Conservation (phyloP, 2,113 vertebrate species). For the Callochromis pleurospilus region DNA sequence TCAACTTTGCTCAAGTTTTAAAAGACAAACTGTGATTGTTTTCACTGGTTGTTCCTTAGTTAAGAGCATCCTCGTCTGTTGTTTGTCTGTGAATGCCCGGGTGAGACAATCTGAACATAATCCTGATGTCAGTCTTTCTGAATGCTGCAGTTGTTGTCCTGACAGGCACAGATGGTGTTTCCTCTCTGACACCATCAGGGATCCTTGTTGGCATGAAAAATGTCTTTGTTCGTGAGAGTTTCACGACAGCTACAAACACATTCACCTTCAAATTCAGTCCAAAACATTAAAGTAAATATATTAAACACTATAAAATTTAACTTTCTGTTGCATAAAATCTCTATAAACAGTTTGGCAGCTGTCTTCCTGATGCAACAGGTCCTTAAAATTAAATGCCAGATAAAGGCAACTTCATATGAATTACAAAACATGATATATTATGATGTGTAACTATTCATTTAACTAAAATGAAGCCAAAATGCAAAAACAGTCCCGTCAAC, state of each 20-base stretch:
- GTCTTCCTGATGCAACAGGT: background rate
- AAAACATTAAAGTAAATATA: background rate
- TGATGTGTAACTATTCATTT: rapidly evolving
- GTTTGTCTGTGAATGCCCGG: background rate
- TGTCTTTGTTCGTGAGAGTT: background rate
- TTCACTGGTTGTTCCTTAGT: background rate
- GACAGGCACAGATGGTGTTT: slow-evolving; percentile 12
- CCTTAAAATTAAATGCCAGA: background rate
- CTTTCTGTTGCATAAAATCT: background rate
- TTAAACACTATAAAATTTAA: background rate
- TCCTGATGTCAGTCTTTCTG: background rate
- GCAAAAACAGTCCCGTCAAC: rapidly evolving
- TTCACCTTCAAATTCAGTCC: background rate
- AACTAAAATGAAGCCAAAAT: background rate
- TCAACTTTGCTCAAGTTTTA: background rate
- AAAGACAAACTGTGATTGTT: background rate
- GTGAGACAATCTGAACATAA: background rate
- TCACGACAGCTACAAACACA: background rate
- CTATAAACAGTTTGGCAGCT: background rate
- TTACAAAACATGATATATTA: background rate
- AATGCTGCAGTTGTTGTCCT: background rate
- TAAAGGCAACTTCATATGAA: background rate
- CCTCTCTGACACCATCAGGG: slow-evolving; percentile 24
- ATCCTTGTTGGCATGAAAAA: background rate
- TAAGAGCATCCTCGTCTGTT: background rate